Evolutionary conservation across 2,888 invertebrate species (phyloP), one percentile per base, ranked within the genome.

Genomic region (Boloria euphrosyne): DNA sequence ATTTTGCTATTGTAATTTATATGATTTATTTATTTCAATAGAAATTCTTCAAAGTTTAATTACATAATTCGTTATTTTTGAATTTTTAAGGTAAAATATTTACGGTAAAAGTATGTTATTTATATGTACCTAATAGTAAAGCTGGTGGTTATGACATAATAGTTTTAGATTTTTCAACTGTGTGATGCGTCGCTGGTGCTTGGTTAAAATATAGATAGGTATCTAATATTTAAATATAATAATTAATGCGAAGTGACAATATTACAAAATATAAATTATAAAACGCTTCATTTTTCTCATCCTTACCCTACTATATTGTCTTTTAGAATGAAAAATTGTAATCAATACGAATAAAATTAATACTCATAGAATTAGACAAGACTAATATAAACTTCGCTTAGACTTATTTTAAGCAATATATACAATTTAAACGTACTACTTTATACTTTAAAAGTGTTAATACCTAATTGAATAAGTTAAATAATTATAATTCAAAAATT

Each of bases 121-220:
- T 2, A 3, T 22, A 22, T 22, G 22, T 38, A 38, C 10, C 7
- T 1, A 38, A 38, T 38, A 13, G 1, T 13, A 18, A 6, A 14
- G 17, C 38, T 47, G 14, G 46, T 31, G n/a, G 13, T 18, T 10
- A 60, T 59, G 38, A 7, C 13, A 13, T 1, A 27, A 38, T 44
- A 44, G 13, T 16, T 17, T 57, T n/a, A 63, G 17, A 22, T 44
- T 47, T 50, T 18, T 50, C 14, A 44, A 64, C 44, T 38, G 58
- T 44, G 55, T 66, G 62, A 62, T 63, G 63, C 50, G 60, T 66
- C 51, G 58, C 57, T 60, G 68, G 67, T 71, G 62, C 71, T 69
- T 70, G 4, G 22, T 10, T 44, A n/a, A 22, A 13, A 43, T 16
- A 27, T 51, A 51, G 14, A 51, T 18, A 51, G 51, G 18, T 51